Base-by-base conservation (phyloP, 2,888 invertebrate species). In the Ennomos fuscantarius region DNA sequence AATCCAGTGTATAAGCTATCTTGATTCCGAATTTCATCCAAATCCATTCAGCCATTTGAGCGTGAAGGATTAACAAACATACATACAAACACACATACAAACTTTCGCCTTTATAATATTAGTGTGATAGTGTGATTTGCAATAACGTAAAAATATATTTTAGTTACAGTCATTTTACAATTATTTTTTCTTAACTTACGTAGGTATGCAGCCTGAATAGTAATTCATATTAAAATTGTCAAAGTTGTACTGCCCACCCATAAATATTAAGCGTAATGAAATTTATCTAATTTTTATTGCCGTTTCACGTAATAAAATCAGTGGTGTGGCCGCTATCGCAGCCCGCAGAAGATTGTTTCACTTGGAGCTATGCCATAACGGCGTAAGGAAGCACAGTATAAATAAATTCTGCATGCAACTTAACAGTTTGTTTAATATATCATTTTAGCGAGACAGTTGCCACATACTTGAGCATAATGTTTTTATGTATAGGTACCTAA, bases 371-470 rank as follows among this genome's bases (percentile, higher is more conserved):
- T 78, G 91, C 91, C 91, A 91, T 90, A 89, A 91, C 84, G 85
- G 79, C 82, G 76, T 78, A 89, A 87, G 90, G 88, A 89, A 90
- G 87, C 86, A 87, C 86, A 81, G 85, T 90, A 90, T 87, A 89
- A 89, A 89, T 89, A 89, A 82, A 89, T 87, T 90, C 86, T 89
- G 89, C 88, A 90, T 91, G 86, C 88, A 85, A 89, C 91, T 91
- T 92, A 92, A 83, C 88, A 87, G 85, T 77, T 81, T 70, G 76
- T 72, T 75, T 79, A 72, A 86, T 89, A 83, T 85, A 84, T 90
- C 87, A 87, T 80, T 72, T 68, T 65, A 46, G 62, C 66, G 24
- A 74, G 84, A 84, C 84, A 81, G 77, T 73, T 71, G 62, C 67
- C 74, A 81, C 75, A 79, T 80, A 78, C 79, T 24, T 24, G 24